These are phyloP conservation scores for Lobophora halterata DNA, from an alignment of 2,888 invertebrate genomes.

Conservation along the genomic window DNA sequence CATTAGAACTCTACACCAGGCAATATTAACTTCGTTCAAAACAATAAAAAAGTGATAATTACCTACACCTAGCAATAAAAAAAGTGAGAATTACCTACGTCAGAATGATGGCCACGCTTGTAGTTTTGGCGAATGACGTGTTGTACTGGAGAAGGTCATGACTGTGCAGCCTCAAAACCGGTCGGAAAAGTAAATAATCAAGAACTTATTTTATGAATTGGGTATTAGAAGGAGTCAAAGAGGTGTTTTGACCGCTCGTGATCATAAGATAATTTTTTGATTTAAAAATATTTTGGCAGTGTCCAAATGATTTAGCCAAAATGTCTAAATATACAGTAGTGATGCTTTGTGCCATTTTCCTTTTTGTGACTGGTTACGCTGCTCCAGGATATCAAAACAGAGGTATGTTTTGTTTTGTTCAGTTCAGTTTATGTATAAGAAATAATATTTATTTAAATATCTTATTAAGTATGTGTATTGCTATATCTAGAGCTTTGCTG, in stretches of 20 bases:
- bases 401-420: slow-evolving; percentile 34
- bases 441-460: too few relatives aligned
- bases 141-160: slow-evolving; percentile 20
- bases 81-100: too few relatives aligned
- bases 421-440: slow-evolving; percentile 10
- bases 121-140: slow-evolving; percentile 20
- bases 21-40: too few relatives aligned
- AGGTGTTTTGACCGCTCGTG: slow-evolving; percentile 16
- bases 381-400: slow-evolving; percentile 25
- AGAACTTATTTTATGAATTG: slow-evolving; percentile 10
- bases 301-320: slow-evolving; percentile 11
- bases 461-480: too few relatives aligned
- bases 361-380: slow-evolving; percentile 27
- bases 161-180: slow-evolving; percentile 25
- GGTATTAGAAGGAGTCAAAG: slow-evolving; percentile 9
- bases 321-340: slow-evolving; percentile 29
- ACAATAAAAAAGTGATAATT: too few relatives aligned
- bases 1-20: too few relatives aligned
- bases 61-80: too few relatives aligned
- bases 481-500: too few relatives aligned
- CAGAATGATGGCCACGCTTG: too few relatives aligned
- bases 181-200: slow-evolving; percentile 19
- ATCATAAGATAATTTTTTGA: background rate
- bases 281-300: background rate
- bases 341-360: slow-evolving; percentile 23